phyloP scores from a whole-genome alignment of 2,888 invertebrate species.

The Synergus itoensis region DNA sequence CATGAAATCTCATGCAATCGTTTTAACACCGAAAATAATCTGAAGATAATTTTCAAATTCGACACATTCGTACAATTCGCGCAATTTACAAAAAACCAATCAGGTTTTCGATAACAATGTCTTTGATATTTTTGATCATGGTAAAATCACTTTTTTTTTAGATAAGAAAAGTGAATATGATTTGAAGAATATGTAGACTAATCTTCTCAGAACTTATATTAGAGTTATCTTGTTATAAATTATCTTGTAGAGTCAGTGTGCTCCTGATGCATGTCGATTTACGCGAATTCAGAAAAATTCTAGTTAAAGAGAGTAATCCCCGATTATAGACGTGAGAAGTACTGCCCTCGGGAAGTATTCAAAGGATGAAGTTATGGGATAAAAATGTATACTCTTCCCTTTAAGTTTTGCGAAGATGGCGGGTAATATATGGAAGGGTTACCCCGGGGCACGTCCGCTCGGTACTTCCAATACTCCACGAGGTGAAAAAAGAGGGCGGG shows the following conservation, averaged over 20 bases:
- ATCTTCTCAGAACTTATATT: background rate
- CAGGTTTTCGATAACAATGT: too few relatives aligned
- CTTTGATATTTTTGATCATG: too few relatives aligned
- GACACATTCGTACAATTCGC: too few relatives aligned
- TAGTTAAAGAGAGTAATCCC: background rate
- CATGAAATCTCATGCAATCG: too few relatives aligned
- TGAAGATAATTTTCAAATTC: too few relatives aligned
- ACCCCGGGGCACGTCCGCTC: conserved; percentile 27
- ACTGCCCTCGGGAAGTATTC: conserved; percentile 22
- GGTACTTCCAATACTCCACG: conserved; percentile 23
- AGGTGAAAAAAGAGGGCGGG: conserved; percentile 34
- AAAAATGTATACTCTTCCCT: conserved; percentile 21
- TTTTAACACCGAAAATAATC: too few relatives aligned
- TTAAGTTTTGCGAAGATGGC: conserved; percentile 17
- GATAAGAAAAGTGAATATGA: background rate
- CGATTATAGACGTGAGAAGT: conserved; percentile 25
- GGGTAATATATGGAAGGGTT: conserved; percentile 26
- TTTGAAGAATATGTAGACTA: background rate
- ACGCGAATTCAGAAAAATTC: background rate
- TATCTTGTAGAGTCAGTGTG: background rate
- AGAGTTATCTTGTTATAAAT: background rate
- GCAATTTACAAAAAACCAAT: too few relatives aligned
- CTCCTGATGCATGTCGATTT: conserved; percentile 7
- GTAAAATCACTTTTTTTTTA: too few relatives aligned
- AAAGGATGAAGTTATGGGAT: conserved; percentile 28